Evolutionary conservation across 2,888 invertebrate genomes (phyloP).

Genomic region (Drosophila paramelanica): DNA sequence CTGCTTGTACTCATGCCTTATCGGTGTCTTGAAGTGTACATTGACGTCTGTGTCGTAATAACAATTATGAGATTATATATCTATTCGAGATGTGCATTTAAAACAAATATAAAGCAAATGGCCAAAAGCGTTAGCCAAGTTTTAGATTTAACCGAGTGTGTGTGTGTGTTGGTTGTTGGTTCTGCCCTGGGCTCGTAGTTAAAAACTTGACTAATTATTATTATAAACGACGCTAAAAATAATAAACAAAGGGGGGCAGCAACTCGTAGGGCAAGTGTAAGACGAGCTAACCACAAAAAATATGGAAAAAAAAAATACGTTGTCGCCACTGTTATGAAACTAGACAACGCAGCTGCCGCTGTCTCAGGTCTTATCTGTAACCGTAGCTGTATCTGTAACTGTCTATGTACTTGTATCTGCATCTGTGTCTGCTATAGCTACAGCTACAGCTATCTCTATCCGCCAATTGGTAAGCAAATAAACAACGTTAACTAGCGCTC

Average conservation of each 20-base stretch:
- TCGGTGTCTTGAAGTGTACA: constrained; percentile 96
- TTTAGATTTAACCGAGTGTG: background rate
- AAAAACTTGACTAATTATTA: constrained; percentile 3
- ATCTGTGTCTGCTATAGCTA: constrained; percentile 20
- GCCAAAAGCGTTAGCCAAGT: constrained; percentile 19
- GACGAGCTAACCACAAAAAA: constrained; percentile 69
- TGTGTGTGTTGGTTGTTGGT: background rate
- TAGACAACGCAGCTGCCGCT: constrained; percentile 6
- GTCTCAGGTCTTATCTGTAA: constrained; percentile 54
- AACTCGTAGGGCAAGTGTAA: constrained; percentile 53
- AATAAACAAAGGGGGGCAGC: constrained; percentile 12
- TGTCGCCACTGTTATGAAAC: constrained; percentile 64
- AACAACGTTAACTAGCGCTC: constrained; percentile 49
- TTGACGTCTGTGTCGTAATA: constrained; percentile 97
- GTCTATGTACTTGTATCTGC: constrained; percentile 25
- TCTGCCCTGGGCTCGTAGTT: background rate
- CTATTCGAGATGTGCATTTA: constrained; percentile 1
- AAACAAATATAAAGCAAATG: constrained; percentile 23
- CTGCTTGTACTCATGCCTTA: constrained; percentile 94
- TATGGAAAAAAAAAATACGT: constrained; percentile 31
- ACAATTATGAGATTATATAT: constrained; percentile 92
- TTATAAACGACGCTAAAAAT: constrained; percentile 25
- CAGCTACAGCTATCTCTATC: constrained; percentile 27
- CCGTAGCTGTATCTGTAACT: constrained; percentile 12
- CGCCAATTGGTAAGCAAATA: constrained; percentile 76